phyloP scores from a whole-genome alignment of 1,140 invertebrate species.

The Cherax destructor region DNA sequence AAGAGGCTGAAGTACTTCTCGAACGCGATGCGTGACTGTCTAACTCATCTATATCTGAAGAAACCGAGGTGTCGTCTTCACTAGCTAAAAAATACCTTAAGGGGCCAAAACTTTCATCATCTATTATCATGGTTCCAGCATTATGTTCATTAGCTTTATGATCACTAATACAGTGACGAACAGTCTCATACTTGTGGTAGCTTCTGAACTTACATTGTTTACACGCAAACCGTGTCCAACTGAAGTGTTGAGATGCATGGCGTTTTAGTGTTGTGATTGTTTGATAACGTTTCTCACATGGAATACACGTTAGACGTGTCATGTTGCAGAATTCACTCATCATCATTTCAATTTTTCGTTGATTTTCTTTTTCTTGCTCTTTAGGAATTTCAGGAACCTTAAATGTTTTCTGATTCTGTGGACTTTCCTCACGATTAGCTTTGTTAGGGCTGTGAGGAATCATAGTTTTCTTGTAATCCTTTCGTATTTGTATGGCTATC shows the following conservation, averaged over 20 bases:
- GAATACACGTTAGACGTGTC: slow-evolving; percentile 29
- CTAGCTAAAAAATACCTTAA: slow-evolving; percentile 26
- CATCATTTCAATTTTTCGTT: neutral
- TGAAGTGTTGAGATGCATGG: slow-evolving; percentile 35
- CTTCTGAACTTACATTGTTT: slow-evolving; percentile 19
- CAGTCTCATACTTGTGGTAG: slow-evolving; percentile 49
- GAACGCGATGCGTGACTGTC: neutral
- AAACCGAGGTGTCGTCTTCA: slow-evolving; percentile 22
- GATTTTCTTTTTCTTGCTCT: slow-evolving; percentile 25
- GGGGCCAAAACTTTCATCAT: slow-evolving; percentile 32
- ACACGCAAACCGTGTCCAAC: slow-evolving; percentile 50
- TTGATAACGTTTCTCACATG: slow-evolving; percentile 50
- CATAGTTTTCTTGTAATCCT: slow-evolving; percentile 61
- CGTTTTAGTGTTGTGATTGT: slow-evolving; percentile 39
- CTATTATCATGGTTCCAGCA: slow-evolving; percentile 24
- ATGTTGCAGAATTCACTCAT: slow-evolving; percentile 43
- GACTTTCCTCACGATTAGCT: neutral
- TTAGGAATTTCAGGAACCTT: slow-evolving; percentile 32
- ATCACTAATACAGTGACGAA: slow-evolving; percentile 18
- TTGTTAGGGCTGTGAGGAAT: neutral
- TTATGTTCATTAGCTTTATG: slow-evolving; percentile 25
- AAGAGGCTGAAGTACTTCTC: neutral
- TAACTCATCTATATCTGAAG: neutral
- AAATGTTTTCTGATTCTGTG: slow-evolving; percentile 2
- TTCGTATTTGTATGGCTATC: slow-evolving; percentile 62